A percentile compares a stretch with the other conserved stretches of the same genome.
Conservation (phyloP, 2,797 vertebrate species). For the Sardinella longiceps region DNA sequence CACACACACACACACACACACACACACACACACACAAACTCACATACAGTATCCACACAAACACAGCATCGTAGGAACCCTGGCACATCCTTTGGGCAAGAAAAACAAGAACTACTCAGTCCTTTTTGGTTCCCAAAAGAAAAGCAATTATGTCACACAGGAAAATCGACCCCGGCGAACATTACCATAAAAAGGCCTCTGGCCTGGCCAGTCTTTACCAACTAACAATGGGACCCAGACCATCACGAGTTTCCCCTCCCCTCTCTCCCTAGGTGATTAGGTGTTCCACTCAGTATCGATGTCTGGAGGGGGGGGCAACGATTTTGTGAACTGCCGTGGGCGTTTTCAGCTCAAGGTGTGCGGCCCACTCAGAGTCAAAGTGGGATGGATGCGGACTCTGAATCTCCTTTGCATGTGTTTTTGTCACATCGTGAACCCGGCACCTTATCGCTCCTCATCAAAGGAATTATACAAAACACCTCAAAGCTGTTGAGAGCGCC, state of each 20-base stretch:
- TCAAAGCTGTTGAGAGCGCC: background rate
- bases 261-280: background rate
- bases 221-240: background rate
- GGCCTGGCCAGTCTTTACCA: background rate
- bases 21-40: constrained; percentile 10
- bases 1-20: background rate
- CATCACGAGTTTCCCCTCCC: background rate
- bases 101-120: constrained; percentile 42
- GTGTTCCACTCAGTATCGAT: background rate
- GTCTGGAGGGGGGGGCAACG: background rate
- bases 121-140: constrained; percentile 26
- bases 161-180: constrained; percentile 42
- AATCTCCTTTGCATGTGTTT: background rate
- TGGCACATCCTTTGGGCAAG: constrained; percentile 27
- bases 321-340: background rate
- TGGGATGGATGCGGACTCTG: background rate
- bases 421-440: background rate
- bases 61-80: background rate
- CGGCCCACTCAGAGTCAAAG: background rate
- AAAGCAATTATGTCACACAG: constrained; percentile 51
- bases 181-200: constrained; percentile 46
- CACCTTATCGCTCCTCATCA: background rate
- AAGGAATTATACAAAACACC: background rate
- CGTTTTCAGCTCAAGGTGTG: background rate
- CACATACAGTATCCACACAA: background rate